phyloP scores from a whole-genome alignment of 1,140 invertebrate species.

The Drosophila pandora region DNA sequence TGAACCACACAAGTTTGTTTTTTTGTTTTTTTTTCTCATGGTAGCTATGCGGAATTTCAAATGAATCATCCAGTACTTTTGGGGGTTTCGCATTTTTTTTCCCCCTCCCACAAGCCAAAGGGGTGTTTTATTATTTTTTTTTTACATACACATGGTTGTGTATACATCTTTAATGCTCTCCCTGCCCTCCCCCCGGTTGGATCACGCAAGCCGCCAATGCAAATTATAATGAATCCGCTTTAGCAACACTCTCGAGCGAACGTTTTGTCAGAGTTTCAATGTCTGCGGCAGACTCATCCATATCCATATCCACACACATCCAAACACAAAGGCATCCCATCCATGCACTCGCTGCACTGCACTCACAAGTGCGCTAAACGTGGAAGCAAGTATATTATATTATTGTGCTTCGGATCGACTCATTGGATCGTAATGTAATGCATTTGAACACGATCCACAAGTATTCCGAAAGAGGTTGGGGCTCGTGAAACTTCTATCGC shows the following conservation, averaged over 20 bases:
- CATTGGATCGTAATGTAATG: constrained; percentile 29
- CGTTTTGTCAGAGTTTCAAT: constrained; percentile 42
- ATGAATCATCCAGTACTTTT: constrained; percentile 62
- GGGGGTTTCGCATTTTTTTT: constrained; percentile 61
- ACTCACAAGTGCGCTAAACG: constrained; percentile 21
- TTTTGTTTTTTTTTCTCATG: constrained; percentile 37
- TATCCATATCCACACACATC: neutral
- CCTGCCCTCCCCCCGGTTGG: constrained; percentile 16
- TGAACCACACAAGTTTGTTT: constrained; percentile 52
- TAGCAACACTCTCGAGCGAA: constrained; percentile 38
- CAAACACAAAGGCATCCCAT: constrained; percentile 15
- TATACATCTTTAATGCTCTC: constrained; percentile 2
- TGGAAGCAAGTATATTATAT: constrained; percentile 11
- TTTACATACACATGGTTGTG: neutral
- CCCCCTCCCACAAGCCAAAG: constrained; percentile 39
- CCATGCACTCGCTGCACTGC: constrained; percentile 12
- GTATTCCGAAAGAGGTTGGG: constrained; percentile 13
- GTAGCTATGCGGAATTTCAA: constrained; percentile 70
- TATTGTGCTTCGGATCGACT: constrained; percentile 17
- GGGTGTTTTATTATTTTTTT: constrained; percentile 8
- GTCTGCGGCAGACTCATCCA: constrained; percentile 49
- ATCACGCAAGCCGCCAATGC: constrained; percentile 46
- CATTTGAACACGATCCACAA: constrained; percentile 30
- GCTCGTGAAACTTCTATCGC: constrained; percentile 22
- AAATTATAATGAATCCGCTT: constrained; percentile 47